Percentiles rank a stretch among this genome's conserved stretches.
These are phyloP conservation scores for Dromaius novaehollandiae DNA, from an alignment of 2,113 vertebrate species.

Conservation along the genomic window DNA sequence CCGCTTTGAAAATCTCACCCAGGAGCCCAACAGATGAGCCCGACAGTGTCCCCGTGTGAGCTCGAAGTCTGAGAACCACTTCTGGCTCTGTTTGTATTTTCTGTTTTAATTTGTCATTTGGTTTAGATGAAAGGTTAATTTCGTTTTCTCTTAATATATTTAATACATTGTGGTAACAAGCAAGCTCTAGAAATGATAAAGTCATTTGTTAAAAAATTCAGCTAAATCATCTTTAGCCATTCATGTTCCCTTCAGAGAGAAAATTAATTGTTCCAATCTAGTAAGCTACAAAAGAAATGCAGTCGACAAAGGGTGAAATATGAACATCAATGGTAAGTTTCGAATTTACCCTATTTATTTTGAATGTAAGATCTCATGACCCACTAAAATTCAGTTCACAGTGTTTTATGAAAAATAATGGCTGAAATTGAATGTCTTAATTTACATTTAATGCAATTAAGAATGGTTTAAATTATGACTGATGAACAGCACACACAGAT, in stretches of 20 bases:
- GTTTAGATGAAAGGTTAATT: conserved; percentile 70
- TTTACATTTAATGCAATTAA: conserved; percentile 99
- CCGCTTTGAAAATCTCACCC: background rate
- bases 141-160: conserved; percentile 66
- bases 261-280: conserved; percentile 84
- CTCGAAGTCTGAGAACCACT: conserved; percentile 56
- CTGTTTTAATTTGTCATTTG: conserved; percentile 71
- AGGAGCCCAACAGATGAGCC: conserved; percentile 43
- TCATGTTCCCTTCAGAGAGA: conserved; percentile 75
- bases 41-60: background rate
- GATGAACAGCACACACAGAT: conserved; percentile 93
- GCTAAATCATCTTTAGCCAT: conserved; percentile 74
- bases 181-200: conserved; percentile 75
- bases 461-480: conserved; percentile 98
- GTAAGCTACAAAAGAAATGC: conserved; percentile 78
- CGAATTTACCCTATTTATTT: conserved; percentile 83
- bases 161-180: conserved; percentile 69
- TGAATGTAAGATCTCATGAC: conserved; percentile 89
- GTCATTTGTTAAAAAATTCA: conserved; percentile 75
- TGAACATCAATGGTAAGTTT: conserved; percentile 82
- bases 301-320: conserved; percentile 84
- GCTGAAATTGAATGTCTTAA: conserved; percentile 98
- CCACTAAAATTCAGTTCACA: conserved; percentile 96
- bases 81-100: conserved; percentile 39
- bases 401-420: conserved; percentile 99